Evolutionary conservation across 2,888 invertebrate species (phyloP).

Genomic region (Drosophila flavopinicola): DNA sequence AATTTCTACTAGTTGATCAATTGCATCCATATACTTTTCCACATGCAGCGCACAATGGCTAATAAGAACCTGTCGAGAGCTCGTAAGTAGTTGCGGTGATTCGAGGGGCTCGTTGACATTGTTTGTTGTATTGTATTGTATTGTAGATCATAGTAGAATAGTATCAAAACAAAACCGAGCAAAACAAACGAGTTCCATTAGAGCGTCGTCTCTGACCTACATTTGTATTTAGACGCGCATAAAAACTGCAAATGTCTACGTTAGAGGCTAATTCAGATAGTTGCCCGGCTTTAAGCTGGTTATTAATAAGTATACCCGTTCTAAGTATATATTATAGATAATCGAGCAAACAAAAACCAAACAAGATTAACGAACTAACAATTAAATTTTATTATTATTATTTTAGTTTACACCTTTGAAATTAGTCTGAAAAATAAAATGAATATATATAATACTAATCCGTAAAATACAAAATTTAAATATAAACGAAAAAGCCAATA

Average conservation of each 20-base stretch:
- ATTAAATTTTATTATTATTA: no score
- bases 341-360: no score
- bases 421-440: neutral
- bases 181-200: conserved; percentile 18
- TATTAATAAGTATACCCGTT: neutral
- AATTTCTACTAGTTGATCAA: no score
- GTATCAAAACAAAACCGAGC: conserved; percentile 8
- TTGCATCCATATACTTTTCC: no score
- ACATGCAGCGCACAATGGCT: neutral
- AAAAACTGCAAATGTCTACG: neutral
- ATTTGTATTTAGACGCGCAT: neutral
- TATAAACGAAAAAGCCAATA: no score
- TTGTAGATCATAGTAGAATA: neutral
- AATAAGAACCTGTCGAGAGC: neutral
- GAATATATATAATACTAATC: no score
- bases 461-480: no score
- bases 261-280: conserved; percentile 8
- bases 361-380: no score
- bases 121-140: neutral
- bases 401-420: no score
- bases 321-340: neutral
- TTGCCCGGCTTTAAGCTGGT: neutral
- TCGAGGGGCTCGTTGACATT: no score
- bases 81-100: no score
- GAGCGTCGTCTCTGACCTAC: conserved; percentile 21